Conservation (phyloP, 2,113 vertebrate genomes). For the Meriones unguiculatus region DNA sequence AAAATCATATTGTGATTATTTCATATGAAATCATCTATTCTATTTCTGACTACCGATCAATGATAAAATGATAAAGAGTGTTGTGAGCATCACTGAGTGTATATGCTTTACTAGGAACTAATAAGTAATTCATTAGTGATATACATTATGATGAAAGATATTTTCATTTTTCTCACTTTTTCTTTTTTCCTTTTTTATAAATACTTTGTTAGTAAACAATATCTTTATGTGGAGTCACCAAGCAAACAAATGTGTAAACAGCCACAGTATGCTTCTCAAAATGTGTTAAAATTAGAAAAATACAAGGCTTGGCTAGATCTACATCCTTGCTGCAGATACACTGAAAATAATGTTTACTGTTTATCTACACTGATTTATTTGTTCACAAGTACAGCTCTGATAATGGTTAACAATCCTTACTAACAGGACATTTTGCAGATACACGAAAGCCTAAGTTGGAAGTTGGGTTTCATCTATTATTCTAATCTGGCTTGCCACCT, state of each 20-base stretch:
- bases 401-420: neutral
- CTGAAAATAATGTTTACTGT: neutral
- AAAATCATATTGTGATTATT: slow-evolving; percentile 11
- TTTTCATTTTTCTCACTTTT: neutral
- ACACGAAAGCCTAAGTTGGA: neutral
- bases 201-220: neutral
- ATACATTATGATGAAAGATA: neutral
- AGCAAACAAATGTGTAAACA: neutral
- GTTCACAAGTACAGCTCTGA: neutral
- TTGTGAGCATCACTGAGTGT: neutral
- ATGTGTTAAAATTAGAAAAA: neutral
- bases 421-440: neutral
- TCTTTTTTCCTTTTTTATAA: neutral
- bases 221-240: neutral
- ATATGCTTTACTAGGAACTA: neutral
- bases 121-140: neutral
- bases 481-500: neutral
- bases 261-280: neutral
- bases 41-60: neutral
- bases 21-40: neutral
- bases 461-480: neutral
- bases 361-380: neutral
- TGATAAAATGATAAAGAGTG: neutral
- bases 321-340: neutral
- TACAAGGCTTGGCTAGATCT: neutral